Evolutionary conservation across 2,113 vertebrate genomes (phyloP), one percentile per base, ranked within the genome.

Genomic region (Notiomystis cincta): DNA sequence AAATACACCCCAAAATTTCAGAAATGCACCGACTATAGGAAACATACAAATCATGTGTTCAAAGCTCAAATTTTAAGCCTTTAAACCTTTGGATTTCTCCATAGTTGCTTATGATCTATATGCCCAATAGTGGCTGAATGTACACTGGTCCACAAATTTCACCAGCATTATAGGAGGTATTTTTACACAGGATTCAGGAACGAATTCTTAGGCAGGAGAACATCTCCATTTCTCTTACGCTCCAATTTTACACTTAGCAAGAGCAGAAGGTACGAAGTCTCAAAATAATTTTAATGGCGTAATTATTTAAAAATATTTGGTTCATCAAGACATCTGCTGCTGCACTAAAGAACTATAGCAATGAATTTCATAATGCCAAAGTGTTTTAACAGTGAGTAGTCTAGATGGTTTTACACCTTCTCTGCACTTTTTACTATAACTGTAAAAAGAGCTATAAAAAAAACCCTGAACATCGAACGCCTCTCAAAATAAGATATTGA

Each of bases 401-500:
- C 40, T 60, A 69, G 24, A 25, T n/a, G 56, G 27, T 51, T 94
- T 89, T 70, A 70, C 10, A 82, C 11, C 9, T 60, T 85, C 21
- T 70, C 27, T 85, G 30, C 7, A 78, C 10, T 75, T 85, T 61
- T 82, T 47, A 22, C 21, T 65, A 15, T 7, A 77, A 62, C 12
- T 45, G 20, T 42, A 72, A 66, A 92, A 94, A n/a, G 8, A 81
- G 20, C 6, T 82, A 42, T 45, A 54, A 70, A 82, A 71, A 71
- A 16, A 1, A 0, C 4, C 0, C 11, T 24, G 40, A 83, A 66
- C 24, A 77, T 6, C 6, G 7, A 31, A 38, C 0, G 0, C 3
- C 10, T 88, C 21, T 23, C 13, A 51, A 51, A 38, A 24, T 30
- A 82, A 58, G 30, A 56, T 38, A 69, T 27, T 65, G 50, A 69